phyloP scores from a whole-genome alignment of 1,140 invertebrate species.

The Cydia splendana region DNA sequence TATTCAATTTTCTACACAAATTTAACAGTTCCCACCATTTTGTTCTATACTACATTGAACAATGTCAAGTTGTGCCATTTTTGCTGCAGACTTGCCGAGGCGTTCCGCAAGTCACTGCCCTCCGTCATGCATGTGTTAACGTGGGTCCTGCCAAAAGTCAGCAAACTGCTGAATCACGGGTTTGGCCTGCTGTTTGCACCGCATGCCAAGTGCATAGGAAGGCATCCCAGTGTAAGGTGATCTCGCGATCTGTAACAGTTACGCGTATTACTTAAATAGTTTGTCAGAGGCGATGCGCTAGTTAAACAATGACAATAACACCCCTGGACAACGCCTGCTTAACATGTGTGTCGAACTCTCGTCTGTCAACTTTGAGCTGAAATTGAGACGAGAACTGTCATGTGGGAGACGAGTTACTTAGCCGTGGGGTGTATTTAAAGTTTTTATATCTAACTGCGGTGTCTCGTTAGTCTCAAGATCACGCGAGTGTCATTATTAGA shows the following conservation, averaged over 20 bases:
- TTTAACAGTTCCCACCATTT: not conserved
- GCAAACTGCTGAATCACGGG: conserved; percentile 27
- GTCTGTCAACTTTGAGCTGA: conserved; percentile 19
- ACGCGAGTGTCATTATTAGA: conserved; percentile 16
- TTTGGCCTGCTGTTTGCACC: not conserved
- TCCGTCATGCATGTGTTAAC: conserved; percentile 30
- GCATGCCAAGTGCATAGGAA: not conserved
- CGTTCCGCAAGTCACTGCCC: conserved; percentile 31
- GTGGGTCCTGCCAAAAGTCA: conserved; percentile 7
- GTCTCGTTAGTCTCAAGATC: conserved; percentile 7
- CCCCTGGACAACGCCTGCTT: conserved; percentile 26
- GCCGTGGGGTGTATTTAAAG: conserved; percentile 13
- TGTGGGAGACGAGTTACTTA: conserved; percentile 5
- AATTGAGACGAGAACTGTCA: conserved; percentile 30
- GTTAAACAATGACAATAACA: not conserved
- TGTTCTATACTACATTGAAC: not conserved
- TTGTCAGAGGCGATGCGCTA: not conserved
- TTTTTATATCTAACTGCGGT: conserved; percentile 3
- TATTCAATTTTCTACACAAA: not conserved
- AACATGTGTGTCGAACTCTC: conserved; percentile 31
- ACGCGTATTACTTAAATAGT: not conserved
- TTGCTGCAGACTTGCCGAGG: conserved; percentile 20
- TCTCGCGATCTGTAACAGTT: not conserved
- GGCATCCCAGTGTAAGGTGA: not conserved
- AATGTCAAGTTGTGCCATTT: conserved; percentile 15